These are phyloP conservation scores for Drosophila hamatofila DNA, from an alignment of 2,888 invertebrate species.

Conservation along the genomic window DNA sequence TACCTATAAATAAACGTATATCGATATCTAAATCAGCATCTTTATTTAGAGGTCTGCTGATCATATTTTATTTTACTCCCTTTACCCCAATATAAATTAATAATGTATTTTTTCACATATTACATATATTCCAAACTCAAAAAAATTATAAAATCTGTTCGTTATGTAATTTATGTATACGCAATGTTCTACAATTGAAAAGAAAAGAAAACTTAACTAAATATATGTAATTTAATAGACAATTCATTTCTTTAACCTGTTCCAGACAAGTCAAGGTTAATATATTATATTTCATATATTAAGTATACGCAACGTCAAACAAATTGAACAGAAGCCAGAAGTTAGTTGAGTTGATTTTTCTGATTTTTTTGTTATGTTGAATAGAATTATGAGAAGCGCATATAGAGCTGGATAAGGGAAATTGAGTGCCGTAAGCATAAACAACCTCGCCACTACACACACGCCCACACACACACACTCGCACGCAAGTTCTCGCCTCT, in stretches of 20 bases:
- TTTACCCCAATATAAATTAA: too few species aligned
- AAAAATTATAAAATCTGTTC: neutral
- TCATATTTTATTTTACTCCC: too few species aligned
- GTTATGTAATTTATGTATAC: neutral
- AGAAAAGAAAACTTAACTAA: neutral
- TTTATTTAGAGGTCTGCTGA: too few species aligned
- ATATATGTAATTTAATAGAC: too few species aligned
- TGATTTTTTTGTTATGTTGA: slow-evolving; percentile 16
- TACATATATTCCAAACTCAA: neutral
- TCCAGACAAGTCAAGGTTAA: neutral
- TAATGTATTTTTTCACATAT: too few species aligned
- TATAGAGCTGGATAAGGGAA: slow-evolving; percentile 17
- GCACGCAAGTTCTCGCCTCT: slow-evolving; percentile 14
- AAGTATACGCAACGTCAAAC: slow-evolving; percentile 33
- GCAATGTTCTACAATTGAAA: neutral
- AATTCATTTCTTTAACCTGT: too few species aligned
- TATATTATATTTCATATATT: slow-evolving; percentile 15
- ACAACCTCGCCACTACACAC: slow-evolving; percentile 12
- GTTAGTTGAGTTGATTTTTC: neutral
- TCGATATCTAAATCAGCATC: neutral
- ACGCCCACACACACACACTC: slow-evolving; percentile 8
- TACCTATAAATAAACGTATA: neutral
- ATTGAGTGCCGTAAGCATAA: slow-evolving; percentile 34
- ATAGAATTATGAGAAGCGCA: slow-evolving; percentile 16
- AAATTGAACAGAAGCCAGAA: neutral